phyloP scores from a whole-genome alignment of 2,797 vertebrate species.

The Syndactyla subalaris region DNA sequence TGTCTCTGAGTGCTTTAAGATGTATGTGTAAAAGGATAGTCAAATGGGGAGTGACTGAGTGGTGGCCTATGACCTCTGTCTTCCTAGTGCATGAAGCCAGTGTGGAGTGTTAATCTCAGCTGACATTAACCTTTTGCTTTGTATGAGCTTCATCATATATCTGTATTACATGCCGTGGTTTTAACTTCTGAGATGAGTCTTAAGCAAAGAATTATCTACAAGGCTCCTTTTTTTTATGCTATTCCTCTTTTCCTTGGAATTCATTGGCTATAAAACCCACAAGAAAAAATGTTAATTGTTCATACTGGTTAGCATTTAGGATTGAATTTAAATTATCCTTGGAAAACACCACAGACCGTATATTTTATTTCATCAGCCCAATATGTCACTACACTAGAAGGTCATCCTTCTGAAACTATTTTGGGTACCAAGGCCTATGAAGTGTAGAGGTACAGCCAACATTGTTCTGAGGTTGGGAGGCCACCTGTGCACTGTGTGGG shows the following conservation, averaged over 20 bases:
- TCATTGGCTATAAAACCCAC: not conserved
- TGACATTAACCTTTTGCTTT: not conserved
- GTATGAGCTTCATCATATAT: not conserved
- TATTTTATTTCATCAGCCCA: not conserved
- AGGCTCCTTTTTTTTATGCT: not conserved
- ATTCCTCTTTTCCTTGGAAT: not conserved
- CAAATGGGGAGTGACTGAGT: not conserved
- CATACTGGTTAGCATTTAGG: not conserved
- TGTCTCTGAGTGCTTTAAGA: not conserved
- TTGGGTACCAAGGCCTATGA: not conserved
- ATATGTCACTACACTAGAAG: not conserved
- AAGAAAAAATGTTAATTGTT: not conserved
- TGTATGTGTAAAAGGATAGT: not conserved
- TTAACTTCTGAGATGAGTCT: not conserved
- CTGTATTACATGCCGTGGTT: not conserved
- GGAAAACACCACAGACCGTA: accelerated
- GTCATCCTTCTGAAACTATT: not conserved
- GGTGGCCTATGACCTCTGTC: not conserved
- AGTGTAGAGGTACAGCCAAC: not conserved
- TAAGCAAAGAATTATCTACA: not conserved
- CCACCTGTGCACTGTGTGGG: not conserved
- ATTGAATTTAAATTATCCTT: not conserved
- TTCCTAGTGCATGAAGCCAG: not conserved
- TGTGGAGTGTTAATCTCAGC: not conserved
- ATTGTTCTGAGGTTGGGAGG: not conserved